Base-by-base conservation (phyloP, 64 coral and sea anemone species). In the Pocillopora verrucosa region DNA sequence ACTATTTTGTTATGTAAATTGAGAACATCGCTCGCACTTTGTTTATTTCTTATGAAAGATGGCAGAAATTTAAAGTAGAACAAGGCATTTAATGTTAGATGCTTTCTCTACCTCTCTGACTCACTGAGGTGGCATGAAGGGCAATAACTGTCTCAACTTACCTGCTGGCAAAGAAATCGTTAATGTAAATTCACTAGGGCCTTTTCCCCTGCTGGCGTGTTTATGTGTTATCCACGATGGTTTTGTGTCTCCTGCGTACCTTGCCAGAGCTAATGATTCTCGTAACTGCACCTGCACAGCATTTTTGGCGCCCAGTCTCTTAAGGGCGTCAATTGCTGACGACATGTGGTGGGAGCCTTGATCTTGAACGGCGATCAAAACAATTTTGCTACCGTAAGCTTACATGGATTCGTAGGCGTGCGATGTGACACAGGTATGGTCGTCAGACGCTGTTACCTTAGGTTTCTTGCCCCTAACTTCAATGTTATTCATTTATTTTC, bases 211-310 rank as follows among this genome's bases (percentile, higher is more conserved):
- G 59, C 19, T 9, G 13, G 34, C 35, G n/a, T 90, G 78, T 36
- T 82, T 69, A 19, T 83, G 79, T 62, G 65, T 59, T 61, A 90
- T 84, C 89, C 89, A 90, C 20, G 89, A 80, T 75, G 89, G 89
- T 34, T 83, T 90, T 0, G 79, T 61, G 1, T 7, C 15, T 61
- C 89, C 79, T 41, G 89, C 65, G 34, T 74, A 82, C 1, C 78
- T 68, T 61, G 75, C 51, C 59, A 90, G 34, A 38, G 79, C 79
- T 16, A 90, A 83, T 11, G 89, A 81, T 25, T 69, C 78, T 60
- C 89, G 63, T 57, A 16, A 10, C 11, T 75, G 35, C 4, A 4
- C 51, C 22, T 83, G 59, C 30, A 90, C 64, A 6, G 89, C 79
- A 41, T 41, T 35, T 22, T 38, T 83, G 34, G 58, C 89, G 15